These are phyloP conservation scores for Tetrapedia diversipes DNA, from an alignment of 2,888 invertebrate species.

Conservation along the genomic window DNA sequence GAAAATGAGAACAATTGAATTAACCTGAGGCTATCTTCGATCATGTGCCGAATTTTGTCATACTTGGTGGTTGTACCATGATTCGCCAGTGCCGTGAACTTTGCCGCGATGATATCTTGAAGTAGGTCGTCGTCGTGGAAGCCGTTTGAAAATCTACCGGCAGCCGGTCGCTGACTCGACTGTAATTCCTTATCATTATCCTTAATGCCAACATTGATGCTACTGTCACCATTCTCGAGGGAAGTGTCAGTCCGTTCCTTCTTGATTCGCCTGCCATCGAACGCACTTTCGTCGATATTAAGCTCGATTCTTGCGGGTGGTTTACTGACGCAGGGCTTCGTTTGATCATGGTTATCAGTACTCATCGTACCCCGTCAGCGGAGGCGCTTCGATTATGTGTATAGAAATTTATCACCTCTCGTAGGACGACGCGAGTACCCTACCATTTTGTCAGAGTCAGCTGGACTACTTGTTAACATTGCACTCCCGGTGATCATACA, in stretches of 20 bases:
- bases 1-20: slow-evolving; percentile 33
- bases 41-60: slow-evolving; percentile 85
- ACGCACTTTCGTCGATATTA: slow-evolving; percentile 65
- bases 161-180: slow-evolving; percentile 52
- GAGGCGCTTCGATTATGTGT: slow-evolving; percentile 58
- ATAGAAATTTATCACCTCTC: slow-evolving; percentile 66
- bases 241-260: slow-evolving; percentile 70
- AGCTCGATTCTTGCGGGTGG: slow-evolving; percentile 59
- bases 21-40: slow-evolving; percentile 87
- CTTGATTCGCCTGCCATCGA: slow-evolving; percentile 77
- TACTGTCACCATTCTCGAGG: slow-evolving; percentile 59
- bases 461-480: slow-evolving; percentile 75
- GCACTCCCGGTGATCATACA: slow-evolving; percentile 62
- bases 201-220: slow-evolving; percentile 57
- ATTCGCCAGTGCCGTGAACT: slow-evolving; percentile 73
- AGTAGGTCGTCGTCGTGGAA: slow-evolving; percentile 77
- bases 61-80: slow-evolving; percentile 74
- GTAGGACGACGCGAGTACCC: slow-evolving; percentile 63
- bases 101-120: slow-evolving; percentile 78
- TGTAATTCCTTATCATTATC: slow-evolving; percentile 53
- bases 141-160: slow-evolving; percentile 74
- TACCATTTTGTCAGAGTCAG: slow-evolving; percentile 77
- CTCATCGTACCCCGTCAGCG: slow-evolving; percentile 74
- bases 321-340: slow-evolving; percentile 72
- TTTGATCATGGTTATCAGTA: slow-evolving; percentile 76